Conservation (phyloP, 1,140 invertebrate genomes). For the Zaprionus tsacasi region DNA sequence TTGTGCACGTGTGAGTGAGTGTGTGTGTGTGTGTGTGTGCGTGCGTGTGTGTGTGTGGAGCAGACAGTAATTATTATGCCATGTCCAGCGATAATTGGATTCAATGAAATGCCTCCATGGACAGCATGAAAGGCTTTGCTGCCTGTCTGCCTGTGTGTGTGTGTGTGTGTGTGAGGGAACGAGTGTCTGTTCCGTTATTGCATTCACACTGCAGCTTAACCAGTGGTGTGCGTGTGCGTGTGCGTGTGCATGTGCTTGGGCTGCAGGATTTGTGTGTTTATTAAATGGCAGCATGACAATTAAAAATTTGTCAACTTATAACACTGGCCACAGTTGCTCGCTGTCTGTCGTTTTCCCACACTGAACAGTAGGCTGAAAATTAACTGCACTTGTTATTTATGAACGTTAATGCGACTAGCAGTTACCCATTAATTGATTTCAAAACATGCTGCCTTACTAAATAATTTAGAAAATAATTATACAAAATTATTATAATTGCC, state of each 20-base stretch:
- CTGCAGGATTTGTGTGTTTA: constrained; percentile 25
- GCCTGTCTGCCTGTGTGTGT: neutral
- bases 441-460: no score
- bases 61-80: constrained; percentile 83
- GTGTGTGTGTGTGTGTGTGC: constrained; percentile 11
- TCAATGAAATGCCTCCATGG: constrained; percentile 73
- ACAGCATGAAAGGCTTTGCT: constrained; percentile 22
- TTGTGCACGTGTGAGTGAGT: constrained; percentile 29
- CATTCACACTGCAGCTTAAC: constrained; percentile 28
- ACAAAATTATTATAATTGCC: no score
- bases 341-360: neutral
- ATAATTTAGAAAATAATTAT: no score
- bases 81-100: constrained; percentile 83
- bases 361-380: neutral
- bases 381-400: no score
- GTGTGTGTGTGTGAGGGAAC: neutral
- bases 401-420: no score
- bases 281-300: constrained; percentile 34
- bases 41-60: constrained; percentile 39
- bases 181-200: constrained; percentile 27
- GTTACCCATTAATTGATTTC: no score
- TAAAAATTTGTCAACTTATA: constrained; percentile 37
- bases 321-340: neutral
- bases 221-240: constrained; percentile 10
- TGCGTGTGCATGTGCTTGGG: constrained; percentile 10